Conservation (phyloP, 2,797 vertebrate species). For the Scyliorhinus canicula region DNA sequence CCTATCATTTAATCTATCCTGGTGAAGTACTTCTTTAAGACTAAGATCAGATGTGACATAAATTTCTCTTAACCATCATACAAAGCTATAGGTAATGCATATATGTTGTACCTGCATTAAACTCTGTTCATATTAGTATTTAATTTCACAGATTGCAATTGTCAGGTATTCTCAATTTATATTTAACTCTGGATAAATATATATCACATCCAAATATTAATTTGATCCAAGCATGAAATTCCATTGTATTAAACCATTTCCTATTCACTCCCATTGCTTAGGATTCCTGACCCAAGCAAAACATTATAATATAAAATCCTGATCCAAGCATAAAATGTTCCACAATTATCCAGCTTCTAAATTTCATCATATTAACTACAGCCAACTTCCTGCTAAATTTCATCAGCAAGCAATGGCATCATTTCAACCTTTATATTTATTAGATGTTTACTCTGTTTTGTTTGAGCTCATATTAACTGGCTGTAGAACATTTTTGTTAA, state of each 20-base stretch:
- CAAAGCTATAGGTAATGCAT: not conserved
- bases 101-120: not conserved
- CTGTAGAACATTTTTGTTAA: not conserved
- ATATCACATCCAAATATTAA: not conserved
- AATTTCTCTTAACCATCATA: not conserved
- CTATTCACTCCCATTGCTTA: constrained; percentile 24
- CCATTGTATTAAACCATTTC: constrained; percentile 37
- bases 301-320: not conserved
- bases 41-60: not conserved
- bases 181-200: constrained; percentile 14
- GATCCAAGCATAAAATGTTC: constrained; percentile 28
- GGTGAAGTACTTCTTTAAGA: constrained; percentile 35
- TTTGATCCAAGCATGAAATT: constrained; percentile 30
- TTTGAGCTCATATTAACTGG: not conserved
- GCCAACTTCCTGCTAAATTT: constrained; percentile 16
- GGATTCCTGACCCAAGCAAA: constrained; percentile 28
- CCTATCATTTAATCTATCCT: constrained; percentile 46
- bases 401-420: not conserved
- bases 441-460: constrained; percentile 22
- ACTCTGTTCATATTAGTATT: not conserved
- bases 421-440: not conserved
- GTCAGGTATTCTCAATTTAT: not conserved
- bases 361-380: not conserved
- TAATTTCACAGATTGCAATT: not conserved
- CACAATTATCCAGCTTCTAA: constrained; percentile 26